Conservation (phyloP, 53 echinoderm and acorn worm species). For the Luidia sarsii region DNA sequence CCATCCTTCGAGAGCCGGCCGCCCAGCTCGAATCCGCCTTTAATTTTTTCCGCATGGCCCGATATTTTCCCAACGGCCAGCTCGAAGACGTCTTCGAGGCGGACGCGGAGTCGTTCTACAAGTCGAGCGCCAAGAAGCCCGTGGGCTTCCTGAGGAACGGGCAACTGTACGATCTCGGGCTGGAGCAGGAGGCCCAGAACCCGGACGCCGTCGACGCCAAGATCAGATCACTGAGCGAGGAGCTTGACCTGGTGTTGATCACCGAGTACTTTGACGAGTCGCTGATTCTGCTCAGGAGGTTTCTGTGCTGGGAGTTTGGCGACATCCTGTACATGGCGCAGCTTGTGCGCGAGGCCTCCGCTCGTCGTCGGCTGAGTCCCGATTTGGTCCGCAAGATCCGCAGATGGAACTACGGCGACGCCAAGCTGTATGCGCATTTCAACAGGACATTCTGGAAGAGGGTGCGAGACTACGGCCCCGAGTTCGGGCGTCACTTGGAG, state of each 20-base stretch:
- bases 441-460: constrained; percentile 68
- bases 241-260: constrained; percentile 68
- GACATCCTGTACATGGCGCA: constrained; percentile 65
- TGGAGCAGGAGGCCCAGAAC: constrained; percentile 41
- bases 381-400: constrained; percentile 17
- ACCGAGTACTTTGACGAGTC: constrained; percentile 72
- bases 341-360: constrained; percentile 31
- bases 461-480: constrained; percentile 52
- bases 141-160: neutral
- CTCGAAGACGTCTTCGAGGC: too few relatives aligned
- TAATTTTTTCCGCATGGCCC: constrained; percentile 49
- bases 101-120: constrained; percentile 15
- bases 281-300: constrained; percentile 49
- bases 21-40: constrained; percentile 66
- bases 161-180: too few relatives aligned
- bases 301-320: too few relatives aligned
- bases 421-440: constrained; percentile 60
- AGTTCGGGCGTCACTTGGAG: constrained; percentile 42
- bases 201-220: constrained; percentile 8
- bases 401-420: constrained; percentile 59
- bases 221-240: constrained; percentile 23
- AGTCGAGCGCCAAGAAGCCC: constrained; percentile 21
- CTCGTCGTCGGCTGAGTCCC: neutral
- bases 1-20: constrained; percentile 58
- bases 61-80: too few relatives aligned